Evolutionary conservation across 2,113 vertebrate species (phyloP).

Genomic region (Tyrannus savana): DNA sequence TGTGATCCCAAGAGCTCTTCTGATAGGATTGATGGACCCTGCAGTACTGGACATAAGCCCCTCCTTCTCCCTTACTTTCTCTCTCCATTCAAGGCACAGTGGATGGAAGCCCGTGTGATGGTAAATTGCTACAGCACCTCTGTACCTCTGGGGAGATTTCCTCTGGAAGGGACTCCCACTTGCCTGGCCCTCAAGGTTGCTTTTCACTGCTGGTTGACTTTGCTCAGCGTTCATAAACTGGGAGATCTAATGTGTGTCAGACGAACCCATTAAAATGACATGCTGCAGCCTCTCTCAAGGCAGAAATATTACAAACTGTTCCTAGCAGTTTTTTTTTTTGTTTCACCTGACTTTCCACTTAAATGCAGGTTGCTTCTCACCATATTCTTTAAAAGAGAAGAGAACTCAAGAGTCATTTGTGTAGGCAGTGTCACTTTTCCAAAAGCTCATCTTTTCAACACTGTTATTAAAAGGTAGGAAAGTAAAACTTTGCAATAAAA

Average conservation of each 20-base stretch:
- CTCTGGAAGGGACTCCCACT: background rate
- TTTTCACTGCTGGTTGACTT: background rate
- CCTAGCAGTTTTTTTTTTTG: background rate
- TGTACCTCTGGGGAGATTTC: background rate
- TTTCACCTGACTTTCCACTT: background rate
- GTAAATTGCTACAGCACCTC: background rate
- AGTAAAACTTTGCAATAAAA: background rate
- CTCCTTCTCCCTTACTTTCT: background rate
- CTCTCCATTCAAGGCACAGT: background rate
- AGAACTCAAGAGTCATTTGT: background rate
- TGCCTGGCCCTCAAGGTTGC: background rate
- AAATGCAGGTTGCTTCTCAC: background rate
- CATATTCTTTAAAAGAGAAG: background rate
- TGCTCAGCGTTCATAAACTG: background rate
- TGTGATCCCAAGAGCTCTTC: background rate
- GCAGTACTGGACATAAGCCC: background rate
- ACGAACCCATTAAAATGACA: background rate
- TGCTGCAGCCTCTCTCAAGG: background rate
- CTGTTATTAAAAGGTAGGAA: background rate
- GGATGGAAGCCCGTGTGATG: background rate
- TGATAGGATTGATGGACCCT: background rate
- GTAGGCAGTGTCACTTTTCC: background rate
- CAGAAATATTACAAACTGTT: background rate
- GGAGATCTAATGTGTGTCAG: background rate
- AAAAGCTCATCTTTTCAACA: background rate